A percentile compares a stretch with the other conserved stretches of the same genome.
These are phyloP conservation scores for Tridacna gigas DNA, from an alignment of 2,888 invertebrate genomes.

Conservation along the genomic window DNA sequence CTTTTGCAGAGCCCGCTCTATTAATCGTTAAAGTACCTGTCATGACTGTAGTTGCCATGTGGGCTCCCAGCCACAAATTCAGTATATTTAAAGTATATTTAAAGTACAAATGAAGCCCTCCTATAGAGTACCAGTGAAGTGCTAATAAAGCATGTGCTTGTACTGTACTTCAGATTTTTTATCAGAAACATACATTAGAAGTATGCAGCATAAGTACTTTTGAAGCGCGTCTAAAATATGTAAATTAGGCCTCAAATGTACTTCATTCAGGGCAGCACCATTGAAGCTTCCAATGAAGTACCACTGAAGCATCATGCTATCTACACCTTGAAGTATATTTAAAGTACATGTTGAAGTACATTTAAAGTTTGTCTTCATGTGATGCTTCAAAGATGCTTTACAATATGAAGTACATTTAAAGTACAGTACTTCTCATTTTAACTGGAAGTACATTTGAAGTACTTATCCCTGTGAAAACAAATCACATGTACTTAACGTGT, in stretches of 20 bases:
- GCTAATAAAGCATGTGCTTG: constrained; percentile 15
- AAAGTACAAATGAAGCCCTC: constrained; percentile 12
- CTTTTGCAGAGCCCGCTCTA: too few relatives aligned
- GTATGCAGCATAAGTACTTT: constrained; percentile 9
- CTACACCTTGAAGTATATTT: constrained; percentile 10
- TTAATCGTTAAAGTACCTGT: too few relatives aligned
- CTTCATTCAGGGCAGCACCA: constrained; percentile 6
- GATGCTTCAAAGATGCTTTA: constrained; percentile 13
- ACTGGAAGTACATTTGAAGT: constrained; percentile 17
- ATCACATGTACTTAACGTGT: constrained; percentile 4
- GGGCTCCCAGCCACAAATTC: constrained; percentile 19
- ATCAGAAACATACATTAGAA: constrained; percentile 8
- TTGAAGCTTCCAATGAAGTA: constrained; percentile 12
- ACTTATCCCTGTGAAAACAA: constrained; percentile 4
- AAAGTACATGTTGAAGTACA: not conserved
- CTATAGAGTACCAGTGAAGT: not conserved
- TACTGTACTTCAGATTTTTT: constrained; percentile 6
- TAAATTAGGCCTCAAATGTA: constrained; percentile 14
- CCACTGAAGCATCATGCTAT: constrained; percentile 4
- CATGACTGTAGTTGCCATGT: too few relatives aligned
- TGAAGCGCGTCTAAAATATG: constrained; percentile 13
- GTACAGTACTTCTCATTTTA: constrained; percentile 8
- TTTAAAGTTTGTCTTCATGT: not conserved
- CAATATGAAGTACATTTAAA: constrained; percentile 11
- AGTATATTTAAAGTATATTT: constrained; percentile 12